Evolutionary conservation across 2,888 invertebrate genomes (phyloP), one percentile per base, ranked within the genome.

Genomic region (Argyresthia albistria): DNA sequence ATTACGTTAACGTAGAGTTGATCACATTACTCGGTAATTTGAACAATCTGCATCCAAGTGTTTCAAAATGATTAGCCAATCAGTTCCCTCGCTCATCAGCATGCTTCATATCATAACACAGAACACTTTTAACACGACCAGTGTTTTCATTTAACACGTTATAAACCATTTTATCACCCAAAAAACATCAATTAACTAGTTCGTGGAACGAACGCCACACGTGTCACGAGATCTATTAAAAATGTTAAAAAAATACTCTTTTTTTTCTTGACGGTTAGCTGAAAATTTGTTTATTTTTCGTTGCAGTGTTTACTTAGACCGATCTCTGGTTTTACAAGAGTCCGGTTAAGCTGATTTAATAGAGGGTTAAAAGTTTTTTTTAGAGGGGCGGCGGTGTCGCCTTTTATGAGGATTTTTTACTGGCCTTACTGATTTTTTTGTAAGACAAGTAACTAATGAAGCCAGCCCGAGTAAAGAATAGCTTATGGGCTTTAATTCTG

Each of bases 101-200:
- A 25, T 4, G 25, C 25, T 25, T 25, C 25, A 25, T 25, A 10
- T 45, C 14, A 15, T 45, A 14, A 45, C 45, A 12, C 45, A 39
- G 47, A 42, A 1, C 15, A 14, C 11, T 35, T 35, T 36, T 49
- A 9, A 25, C 25, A n/a, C 37, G 14, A 15, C 25, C 25, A 16
- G 16, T 52, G 39, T 52, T 46, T 39, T 52, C 35, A 39, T 52
- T 39, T 35, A 25, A 37, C 16, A n/a, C 36, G 16, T 45, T 46
- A 25, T 25, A 37, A 16, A 8, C 15, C 42, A 25, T 73, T 80
- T 81, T 81, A 81, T 81, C 74, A 76, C 71, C 80, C 81, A 77
- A n/a, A 52, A 39, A 47, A 80, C 82, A 72, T 68, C 70, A 64
- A 80, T 81, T 76, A 81, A 75, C 76, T 63, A 71, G 75, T 76